Evolutionary conservation across 2,888 invertebrate genomes (phyloP), one percentile per base, ranked within the genome.

Genomic region (Nymphalis urticae): DNA sequence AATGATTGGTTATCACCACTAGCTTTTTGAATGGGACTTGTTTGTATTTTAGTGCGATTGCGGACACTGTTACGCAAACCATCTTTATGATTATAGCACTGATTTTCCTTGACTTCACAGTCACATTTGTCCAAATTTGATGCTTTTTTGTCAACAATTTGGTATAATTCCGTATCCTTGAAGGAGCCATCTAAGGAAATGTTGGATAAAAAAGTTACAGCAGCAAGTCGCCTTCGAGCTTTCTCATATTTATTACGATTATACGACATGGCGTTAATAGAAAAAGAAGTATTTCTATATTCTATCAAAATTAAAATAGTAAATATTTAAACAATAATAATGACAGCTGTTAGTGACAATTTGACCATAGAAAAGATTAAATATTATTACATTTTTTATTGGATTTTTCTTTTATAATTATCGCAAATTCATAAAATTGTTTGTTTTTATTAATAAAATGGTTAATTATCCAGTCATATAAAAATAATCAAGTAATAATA

Each of bases 131-230:
- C 88, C 75, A 73, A 76, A 73, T 81, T 85, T 21, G 76, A 72
- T 48, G 80, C 71, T 73, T 85, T 85, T 64, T 66, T 76, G 76
- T 85, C 85, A 50, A 79, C 75, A 73, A 83, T 75, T 71, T 85
- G 83, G 66, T 80, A 77, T 70, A 86, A 72, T 74, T 87, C 95
- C 71, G 95, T 95, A 85, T 96, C 96, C 84, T 94, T 95, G 88
- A 96, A 96, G 78, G 96, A 96, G 76, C 98, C 98, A 93, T 98
- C 98, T 74, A 98, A 94, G 73, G 98, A 98, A 85, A 99, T 98
- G 92, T 98, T 98, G 66, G 98, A 96, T 79, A 99, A 94, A 93
- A 98, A 99, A 83, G 97, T 97, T 82, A 98, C 95, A 78, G 98
- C 98, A 84, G 98, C 97, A 80, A 98, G 94, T 88, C 97, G 95